Evolutionary conservation across 2,888 invertebrate genomes (phyloP).

Genomic region (Portevinia maculata): DNA sequence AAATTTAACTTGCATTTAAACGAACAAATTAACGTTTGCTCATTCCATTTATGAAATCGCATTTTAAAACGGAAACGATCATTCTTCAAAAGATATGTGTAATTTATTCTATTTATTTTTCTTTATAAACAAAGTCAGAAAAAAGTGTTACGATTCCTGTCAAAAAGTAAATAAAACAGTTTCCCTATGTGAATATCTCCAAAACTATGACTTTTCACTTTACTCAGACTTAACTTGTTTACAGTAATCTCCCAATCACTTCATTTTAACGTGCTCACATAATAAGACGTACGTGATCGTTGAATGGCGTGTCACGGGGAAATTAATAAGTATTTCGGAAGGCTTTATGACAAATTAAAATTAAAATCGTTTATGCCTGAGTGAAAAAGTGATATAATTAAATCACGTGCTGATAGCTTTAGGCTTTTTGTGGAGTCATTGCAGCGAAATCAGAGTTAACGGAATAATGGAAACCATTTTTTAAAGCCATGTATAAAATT

Average conservation of each 20-base stretch:
- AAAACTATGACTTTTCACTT: slow-evolving; percentile 17
- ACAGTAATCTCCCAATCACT: not conserved
- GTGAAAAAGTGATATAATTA: not conserved
- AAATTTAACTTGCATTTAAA: slow-evolving; percentile 54
- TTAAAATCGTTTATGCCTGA: not conserved
- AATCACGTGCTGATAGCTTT: slow-evolving; percentile 20
- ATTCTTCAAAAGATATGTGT: slow-evolving; percentile 39
- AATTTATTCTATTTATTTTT: slow-evolving; percentile 35
- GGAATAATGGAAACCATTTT: too few species aligned
- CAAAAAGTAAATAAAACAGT: slow-evolving; percentile 47
- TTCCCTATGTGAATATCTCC: slow-evolving; percentile 63
- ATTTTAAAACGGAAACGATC: slow-evolving; percentile 40
- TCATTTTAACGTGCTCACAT: slow-evolving; percentile 16
- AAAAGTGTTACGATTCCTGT: slow-evolving; percentile 36
- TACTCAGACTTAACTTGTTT: not conserved
- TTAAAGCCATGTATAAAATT: too few species aligned
- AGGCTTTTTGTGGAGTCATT: not conserved
- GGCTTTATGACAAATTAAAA: not conserved
- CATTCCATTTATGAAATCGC: slow-evolving; percentile 52
- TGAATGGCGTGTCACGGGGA: too few species aligned
- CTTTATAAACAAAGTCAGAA: slow-evolving; percentile 27
- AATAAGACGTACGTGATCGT: not conserved
- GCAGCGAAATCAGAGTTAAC: too few species aligned
- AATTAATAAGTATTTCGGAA: too few species aligned
- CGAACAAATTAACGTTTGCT: slow-evolving; percentile 10